These are phyloP conservation scores for Andrena bicolor DNA, from an alignment of 2,888 invertebrate species.

Conservation along the genomic window DNA sequence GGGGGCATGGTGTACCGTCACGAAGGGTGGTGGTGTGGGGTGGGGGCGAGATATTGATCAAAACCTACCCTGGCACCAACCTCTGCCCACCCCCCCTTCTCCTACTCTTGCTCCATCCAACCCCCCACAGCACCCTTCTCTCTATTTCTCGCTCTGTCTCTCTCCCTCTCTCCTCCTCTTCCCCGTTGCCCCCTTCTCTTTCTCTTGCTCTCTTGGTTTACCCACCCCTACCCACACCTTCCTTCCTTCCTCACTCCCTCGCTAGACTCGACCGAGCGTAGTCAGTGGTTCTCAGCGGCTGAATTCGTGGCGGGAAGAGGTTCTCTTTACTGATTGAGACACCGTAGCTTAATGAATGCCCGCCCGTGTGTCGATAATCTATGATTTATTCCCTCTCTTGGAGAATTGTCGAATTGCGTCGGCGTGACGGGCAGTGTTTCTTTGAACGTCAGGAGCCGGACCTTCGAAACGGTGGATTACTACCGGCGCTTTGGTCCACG, in stretches of 20 bases:
- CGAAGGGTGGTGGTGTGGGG: slow-evolving; percentile 80
- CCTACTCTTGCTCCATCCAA: slow-evolving; percentile 68
- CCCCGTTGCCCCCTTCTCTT: slow-evolving; percentile 65
- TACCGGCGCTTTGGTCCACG: slow-evolving; percentile 2
- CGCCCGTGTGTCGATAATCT: neutral
- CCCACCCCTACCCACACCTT: slow-evolving; percentile 68
- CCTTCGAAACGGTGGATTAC: slow-evolving; percentile 6
- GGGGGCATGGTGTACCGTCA: slow-evolving; percentile 82
- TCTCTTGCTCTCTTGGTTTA: slow-evolving; percentile 68
- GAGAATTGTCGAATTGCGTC: neutral
- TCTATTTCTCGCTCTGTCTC: slow-evolving; percentile 67
- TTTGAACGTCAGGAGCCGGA: neutral
- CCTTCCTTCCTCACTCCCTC: slow-evolving; percentile 64
- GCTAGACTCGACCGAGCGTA: slow-evolving; percentile 79
- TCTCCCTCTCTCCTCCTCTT: slow-evolving; percentile 60
- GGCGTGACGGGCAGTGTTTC: neutral
- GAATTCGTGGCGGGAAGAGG: slow-evolving; percentile 15
- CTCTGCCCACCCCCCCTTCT: slow-evolving; percentile 66
- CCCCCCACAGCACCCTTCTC: slow-evolving; percentile 75
- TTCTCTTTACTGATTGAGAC: slow-evolving; percentile 26
- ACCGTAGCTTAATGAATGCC: neutral
- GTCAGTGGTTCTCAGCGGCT: slow-evolving; percentile 80
- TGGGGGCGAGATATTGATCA: slow-evolving; percentile 85
- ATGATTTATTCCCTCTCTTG: neutral
- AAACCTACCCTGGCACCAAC: slow-evolving; percentile 85